phyloP scores from a whole-genome alignment of 2,797 vertebrate species.

The Pteronotus mesoamericanus region DNA sequence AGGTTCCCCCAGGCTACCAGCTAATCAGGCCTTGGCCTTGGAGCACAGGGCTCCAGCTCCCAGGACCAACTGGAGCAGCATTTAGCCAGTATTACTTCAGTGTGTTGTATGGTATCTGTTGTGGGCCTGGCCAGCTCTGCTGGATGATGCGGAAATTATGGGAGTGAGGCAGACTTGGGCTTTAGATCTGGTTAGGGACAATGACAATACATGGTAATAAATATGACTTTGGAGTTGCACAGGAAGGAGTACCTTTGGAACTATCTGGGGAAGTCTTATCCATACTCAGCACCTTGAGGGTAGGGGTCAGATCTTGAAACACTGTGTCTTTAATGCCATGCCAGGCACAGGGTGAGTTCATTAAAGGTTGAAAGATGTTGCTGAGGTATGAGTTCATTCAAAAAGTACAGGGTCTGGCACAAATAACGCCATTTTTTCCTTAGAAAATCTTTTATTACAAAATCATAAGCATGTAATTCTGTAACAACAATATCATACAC shows the following conservation, averaged over 20 bases:
- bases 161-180: background rate
- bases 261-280: background rate
- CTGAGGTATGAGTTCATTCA: background rate
- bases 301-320: background rate
- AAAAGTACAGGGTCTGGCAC: background rate
- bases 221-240: background rate
- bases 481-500: no score
- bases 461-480: no score
- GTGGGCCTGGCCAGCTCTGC: background rate
- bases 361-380: background rate
- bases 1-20: background rate
- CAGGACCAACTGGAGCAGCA: background rate
- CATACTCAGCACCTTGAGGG: background rate
- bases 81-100: background rate
- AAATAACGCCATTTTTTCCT: no score
- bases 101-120: background rate
- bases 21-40: background rate
- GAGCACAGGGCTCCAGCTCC: background rate
- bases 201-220: background rate
- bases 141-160: background rate
- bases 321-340: background rate
- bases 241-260: background rate
- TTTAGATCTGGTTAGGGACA: background rate
- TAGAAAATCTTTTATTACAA: no score
- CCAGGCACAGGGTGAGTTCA: background rate